Conservation (phyloP, 1,140 invertebrate species). For the Pinna nobilis region DNA sequence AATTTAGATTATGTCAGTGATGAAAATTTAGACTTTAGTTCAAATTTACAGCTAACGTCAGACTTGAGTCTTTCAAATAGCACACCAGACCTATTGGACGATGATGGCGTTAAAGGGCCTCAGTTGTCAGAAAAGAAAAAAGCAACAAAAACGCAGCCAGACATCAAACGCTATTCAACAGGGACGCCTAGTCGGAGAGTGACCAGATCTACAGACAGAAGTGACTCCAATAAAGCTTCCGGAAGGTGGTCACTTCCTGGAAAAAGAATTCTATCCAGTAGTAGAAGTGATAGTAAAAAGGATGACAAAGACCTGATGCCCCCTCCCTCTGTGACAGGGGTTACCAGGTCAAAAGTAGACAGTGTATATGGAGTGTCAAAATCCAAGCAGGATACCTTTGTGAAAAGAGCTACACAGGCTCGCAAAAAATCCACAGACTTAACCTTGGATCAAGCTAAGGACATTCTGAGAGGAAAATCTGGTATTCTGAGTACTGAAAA, state of each 20-base stretch:
- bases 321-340: conserved; percentile 41
- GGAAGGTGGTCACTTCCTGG: conserved; percentile 32
- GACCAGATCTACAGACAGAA: background rate
- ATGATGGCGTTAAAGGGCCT: conserved; percentile 12
- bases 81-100: conserved; percentile 57
- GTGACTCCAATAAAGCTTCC: too few relatives aligned
- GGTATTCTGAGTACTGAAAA: conserved; percentile 45
- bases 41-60: conserved; percentile 46
- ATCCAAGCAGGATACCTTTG: conserved; percentile 38
- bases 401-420: conserved; percentile 44
- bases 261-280: background rate
- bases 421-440: conserved; percentile 49
- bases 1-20: conserved; percentile 12
- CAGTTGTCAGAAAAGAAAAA: background rate
- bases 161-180: conserved; percentile 22
- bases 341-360: conserved; percentile 24
- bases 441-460: conserved; percentile 63
- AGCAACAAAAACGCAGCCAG: conserved; percentile 4
- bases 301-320: conserved; percentile 53
- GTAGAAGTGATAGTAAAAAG: conserved; percentile 5
- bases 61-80: conserved; percentile 53
- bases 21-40: conserved; percentile 2
- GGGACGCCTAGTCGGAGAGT: conserved; percentile 19
- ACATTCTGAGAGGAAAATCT: conserved; percentile 62
- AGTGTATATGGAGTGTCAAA: background rate